These are phyloP conservation scores for Nemurella pictetii DNA, from an alignment of 2,888 invertebrate species.

Conservation along the genomic window DNA sequence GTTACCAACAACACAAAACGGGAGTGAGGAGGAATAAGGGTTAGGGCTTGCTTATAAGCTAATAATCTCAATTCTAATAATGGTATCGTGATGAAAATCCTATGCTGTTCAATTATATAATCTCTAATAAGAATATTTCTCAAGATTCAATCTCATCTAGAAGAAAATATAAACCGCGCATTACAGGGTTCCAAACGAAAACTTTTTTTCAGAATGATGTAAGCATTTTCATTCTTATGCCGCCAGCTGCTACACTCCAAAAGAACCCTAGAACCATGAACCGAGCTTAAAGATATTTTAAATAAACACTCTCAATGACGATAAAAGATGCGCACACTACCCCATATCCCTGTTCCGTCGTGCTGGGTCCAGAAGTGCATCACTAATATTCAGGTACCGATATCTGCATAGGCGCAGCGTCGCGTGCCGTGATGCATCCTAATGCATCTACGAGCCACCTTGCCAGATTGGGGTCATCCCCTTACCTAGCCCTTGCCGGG, in stretches of 20 bases:
- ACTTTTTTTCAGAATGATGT: neutral
- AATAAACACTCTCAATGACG: neutral
- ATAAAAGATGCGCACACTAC: neutral
- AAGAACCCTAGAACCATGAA: neutral
- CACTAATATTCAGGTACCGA: neutral
- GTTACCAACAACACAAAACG: no score
- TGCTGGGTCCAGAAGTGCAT: neutral
- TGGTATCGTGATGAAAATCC: no score
- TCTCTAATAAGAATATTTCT: no score
- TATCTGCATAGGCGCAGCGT: neutral
- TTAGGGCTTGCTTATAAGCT: no score
- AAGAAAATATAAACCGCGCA: neutral
- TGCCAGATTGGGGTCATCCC: conserved; percentile 3
- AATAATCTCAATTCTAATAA: no score
- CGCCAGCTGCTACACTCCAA: neutral
- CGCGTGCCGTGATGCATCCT: neutral
- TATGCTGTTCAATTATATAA: no score
- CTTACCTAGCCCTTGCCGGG: no score
- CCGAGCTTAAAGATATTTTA: neutral
- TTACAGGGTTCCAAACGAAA: neutral
- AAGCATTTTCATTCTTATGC: neutral
- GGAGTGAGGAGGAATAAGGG: no score
- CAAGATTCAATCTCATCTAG: neutral
- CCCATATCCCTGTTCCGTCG: neutral
- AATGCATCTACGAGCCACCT: neutral